Conservation (phyloP, 2,888 invertebrate species). For the Andrena bucephala region DNA sequence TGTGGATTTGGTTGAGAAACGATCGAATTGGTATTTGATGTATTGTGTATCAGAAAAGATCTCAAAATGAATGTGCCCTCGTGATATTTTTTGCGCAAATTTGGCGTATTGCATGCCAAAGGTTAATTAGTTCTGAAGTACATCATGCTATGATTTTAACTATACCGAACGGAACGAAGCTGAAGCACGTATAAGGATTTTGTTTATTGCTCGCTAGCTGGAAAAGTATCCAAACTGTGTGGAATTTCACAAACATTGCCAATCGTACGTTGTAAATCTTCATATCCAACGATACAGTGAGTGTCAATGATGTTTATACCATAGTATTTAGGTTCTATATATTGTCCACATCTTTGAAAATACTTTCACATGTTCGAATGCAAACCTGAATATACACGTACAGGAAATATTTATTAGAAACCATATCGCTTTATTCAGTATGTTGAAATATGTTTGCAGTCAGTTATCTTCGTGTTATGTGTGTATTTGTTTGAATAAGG, state of each 20-base stretch:
- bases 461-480: neutral
- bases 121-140: neutral
- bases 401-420: neutral
- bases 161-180: conserved; percentile 38
- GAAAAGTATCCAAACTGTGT: conserved; percentile 45
- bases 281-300: conserved; percentile 45
- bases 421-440: neutral
- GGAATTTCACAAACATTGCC: conserved; percentile 17
- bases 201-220: conserved; percentile 50
- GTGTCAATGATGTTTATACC: conserved; percentile 35
- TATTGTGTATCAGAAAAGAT: conserved; percentile 51
- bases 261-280: conserved; percentile 23
- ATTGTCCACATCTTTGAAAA: conserved; percentile 26
- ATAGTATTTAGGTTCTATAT: conserved; percentile 22
- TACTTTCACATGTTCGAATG: conserved; percentile 29
- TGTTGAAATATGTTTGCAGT: neutral
- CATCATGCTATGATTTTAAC: conserved; percentile 49
- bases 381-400: neutral
- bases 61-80: conserved; percentile 67
- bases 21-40: conserved; percentile 51
- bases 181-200: conserved; percentile 30
- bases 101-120: conserved; percentile 10
- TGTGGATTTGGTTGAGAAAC: conserved; percentile 55
- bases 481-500: neutral
- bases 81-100: conserved; percentile 52